Conservation (phyloP, 37 sponge, comb jelly and placozoan genomes). For the Axinella damicornis region DNA sequence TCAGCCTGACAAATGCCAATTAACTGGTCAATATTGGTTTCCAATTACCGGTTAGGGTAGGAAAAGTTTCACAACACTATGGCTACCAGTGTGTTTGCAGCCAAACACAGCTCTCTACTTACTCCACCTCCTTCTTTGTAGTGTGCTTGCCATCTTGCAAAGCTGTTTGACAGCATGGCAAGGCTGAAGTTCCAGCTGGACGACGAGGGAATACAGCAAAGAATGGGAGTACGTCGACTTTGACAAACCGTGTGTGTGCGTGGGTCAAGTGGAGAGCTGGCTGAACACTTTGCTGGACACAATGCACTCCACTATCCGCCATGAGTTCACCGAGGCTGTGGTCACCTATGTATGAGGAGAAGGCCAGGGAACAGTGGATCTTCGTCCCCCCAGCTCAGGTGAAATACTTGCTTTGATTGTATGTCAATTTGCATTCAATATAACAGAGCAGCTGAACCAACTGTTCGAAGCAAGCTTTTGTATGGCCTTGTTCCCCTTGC, state of each 20-base stretch:
- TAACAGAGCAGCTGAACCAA: too few species aligned
- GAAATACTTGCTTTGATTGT: too few species aligned
- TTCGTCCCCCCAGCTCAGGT: slow-evolving; percentile 96
- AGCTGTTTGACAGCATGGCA: slow-evolving; percentile 98
- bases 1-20: too few species aligned
- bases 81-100: too few species aligned
- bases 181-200: slow-evolving; percentile 91
- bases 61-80: too few species aligned
- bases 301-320: slow-evolving; percentile 84
- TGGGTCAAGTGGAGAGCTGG: slow-evolving; percentile 95
- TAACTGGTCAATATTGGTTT: too few species aligned
- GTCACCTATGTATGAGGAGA: slow-evolving; percentile 98
- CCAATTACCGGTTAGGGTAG: too few species aligned
- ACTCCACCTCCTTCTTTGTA: slow-evolving; percentile 4
- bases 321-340: slow-evolving; percentile 90
- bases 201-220: slow-evolving; percentile 89
- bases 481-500: too few species aligned
- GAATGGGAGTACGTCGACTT: slow-evolving; percentile 94
- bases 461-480: too few species aligned
- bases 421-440: too few species aligned
- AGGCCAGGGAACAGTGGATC: slow-evolving; percentile 96
- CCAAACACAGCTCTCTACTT: too few species aligned
- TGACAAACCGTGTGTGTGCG: slow-evolving; percentile 80
- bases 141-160: slow-evolving; percentile 94
- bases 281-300: slow-evolving; percentile 81